phyloP scores from a whole-genome alignment of 2,888 invertebrate species.

The Pseudococcus viburni region DNA sequence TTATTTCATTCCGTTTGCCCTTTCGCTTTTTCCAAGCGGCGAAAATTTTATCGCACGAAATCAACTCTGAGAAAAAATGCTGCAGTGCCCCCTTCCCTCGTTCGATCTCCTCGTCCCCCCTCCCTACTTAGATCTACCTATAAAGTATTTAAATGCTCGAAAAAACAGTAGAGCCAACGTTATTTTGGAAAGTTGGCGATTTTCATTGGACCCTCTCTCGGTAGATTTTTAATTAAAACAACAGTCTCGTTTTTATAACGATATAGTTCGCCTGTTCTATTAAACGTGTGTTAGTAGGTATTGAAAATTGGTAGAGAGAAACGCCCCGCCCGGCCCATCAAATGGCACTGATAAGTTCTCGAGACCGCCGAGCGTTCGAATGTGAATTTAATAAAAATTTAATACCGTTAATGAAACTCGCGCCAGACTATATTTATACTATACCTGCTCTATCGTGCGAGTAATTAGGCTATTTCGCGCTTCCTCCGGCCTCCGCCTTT shows the following conservation, averaged over 20 bases:
- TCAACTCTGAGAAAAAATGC: constrained; percentile 19
- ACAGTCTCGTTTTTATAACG: constrained; percentile 34
- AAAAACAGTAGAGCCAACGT: neutral
- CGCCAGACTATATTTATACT: neutral
- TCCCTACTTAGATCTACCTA: too few relatives aligned
- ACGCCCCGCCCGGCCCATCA: neutral
- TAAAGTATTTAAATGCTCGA: neutral
- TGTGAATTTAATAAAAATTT: constrained; percentile 55
- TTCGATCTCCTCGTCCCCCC: too few relatives aligned
- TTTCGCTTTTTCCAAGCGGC: constrained; percentile 4
- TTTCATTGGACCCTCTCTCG: constrained; percentile 6
- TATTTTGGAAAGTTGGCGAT: neutral
- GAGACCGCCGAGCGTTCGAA: constrained; percentile 25
- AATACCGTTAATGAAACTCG: constrained; percentile 47
- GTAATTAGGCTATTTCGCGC: constrained; percentile 25
- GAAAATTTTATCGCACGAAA: constrained; percentile 39
- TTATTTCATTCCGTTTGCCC: constrained; percentile 9
- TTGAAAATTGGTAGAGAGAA: constrained; percentile 19
- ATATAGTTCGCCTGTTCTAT: neutral
- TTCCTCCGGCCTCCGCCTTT: neutral
- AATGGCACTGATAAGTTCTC: constrained; percentile 19
- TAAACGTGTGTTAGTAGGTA: neutral
- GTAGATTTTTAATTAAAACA: constrained; percentile 53
- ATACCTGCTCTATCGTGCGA: constrained; percentile 25
- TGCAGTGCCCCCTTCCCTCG: neutral